Percentiles rank a stretch among this genome's conserved stretches.
phyloP scores from a whole-genome alignment of 2,113 vertebrate genomes.

The Eidolon helvum region DNA sequence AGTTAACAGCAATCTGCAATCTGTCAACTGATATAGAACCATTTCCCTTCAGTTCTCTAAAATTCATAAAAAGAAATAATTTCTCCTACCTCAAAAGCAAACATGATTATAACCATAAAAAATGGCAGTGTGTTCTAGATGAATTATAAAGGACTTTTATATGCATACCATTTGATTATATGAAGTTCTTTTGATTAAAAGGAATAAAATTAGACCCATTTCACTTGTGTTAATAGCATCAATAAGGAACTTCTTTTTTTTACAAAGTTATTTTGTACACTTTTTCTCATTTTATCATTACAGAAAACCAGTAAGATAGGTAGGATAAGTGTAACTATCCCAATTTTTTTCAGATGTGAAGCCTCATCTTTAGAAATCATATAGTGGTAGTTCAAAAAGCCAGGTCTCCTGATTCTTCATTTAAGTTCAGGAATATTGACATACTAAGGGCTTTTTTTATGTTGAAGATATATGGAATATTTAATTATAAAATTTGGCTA shows the following conservation, averaged over 20 bases:
- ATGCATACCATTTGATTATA: background rate
- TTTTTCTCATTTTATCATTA: background rate
- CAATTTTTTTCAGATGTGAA: background rate
- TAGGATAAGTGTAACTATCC: background rate
- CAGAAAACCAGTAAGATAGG: background rate
- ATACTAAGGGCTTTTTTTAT: background rate
- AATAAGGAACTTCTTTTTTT: background rate
- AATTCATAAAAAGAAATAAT: background rate
- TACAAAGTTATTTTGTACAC: background rate
- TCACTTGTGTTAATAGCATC: background rate
- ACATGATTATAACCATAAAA: background rate
- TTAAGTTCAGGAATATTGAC: background rate
- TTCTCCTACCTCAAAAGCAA: background rate
- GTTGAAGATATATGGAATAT: background rate
- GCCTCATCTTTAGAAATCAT: background rate
- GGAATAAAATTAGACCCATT: background rate
- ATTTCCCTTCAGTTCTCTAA: background rate
- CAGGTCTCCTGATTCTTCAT: background rate
- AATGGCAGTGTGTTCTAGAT: background rate
- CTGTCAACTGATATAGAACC: background rate
- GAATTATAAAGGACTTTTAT: background rate
- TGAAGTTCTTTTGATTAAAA: background rate
- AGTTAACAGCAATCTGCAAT: background rate
- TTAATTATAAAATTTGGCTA: background rate
- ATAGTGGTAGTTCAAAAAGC: background rate